These are phyloP conservation scores for Cladorhizidae sp. DNA, from an alignment of 37 sponge, comb jelly and placozoan species.

Conservation along the genomic window DNA sequence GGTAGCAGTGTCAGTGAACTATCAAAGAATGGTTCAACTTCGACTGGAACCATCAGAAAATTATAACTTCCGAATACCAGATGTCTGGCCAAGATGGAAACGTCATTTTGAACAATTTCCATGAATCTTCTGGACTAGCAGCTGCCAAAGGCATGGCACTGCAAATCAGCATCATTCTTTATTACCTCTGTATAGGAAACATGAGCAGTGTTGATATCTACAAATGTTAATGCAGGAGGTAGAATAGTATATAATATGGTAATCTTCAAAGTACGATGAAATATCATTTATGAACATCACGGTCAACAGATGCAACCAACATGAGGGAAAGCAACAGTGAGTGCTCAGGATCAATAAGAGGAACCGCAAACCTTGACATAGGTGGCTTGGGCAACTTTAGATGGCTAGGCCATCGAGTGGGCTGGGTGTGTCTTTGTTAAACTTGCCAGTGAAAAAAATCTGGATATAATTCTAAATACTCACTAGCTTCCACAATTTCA, in stretches of 20 bases:
- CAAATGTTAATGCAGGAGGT: conserved; percentile 12
- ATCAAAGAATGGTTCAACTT: background rate
- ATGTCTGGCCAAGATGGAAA: conserved; percentile 26
- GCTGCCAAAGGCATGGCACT: background rate
- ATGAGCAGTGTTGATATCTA: conserved; percentile 16
- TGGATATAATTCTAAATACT: no score
- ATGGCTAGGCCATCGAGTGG: no score
- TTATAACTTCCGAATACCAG: conserved; percentile 12
- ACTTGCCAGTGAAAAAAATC: no score
- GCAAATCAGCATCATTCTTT: conserved; percentile 20
- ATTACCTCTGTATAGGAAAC: conserved; percentile 27
- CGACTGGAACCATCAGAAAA: conserved; percentile 14
- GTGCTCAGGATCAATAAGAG: no score
- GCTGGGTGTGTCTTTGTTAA: no score
- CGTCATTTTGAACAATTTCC: conserved; percentile 16
- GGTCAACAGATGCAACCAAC: no score
- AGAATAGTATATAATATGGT: background rate
- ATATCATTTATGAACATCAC: no score
- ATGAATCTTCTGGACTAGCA: conserved; percentile 9
- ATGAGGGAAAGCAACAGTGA: no score
- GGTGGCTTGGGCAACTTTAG: no score
- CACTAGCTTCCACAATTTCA: no score
- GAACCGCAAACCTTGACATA: no score
- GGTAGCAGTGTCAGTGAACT: background rate
- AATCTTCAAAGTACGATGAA: no score